Conservation (phyloP, 1,140 invertebrate species). For the Scaptomyza hsui region DNA sequence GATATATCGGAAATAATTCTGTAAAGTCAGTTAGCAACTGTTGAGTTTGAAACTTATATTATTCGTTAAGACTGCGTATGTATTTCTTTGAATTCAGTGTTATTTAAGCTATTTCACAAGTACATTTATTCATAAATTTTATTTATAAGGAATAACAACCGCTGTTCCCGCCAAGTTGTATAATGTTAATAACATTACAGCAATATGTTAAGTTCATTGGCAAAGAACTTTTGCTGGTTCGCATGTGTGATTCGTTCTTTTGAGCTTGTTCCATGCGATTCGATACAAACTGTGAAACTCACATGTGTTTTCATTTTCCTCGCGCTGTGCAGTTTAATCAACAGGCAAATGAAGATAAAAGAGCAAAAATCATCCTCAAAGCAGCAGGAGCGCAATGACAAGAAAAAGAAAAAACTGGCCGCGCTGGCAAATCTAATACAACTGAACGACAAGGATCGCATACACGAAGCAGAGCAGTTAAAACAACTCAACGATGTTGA, state of each 20-base stretch:
- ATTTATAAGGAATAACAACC: not conserved
- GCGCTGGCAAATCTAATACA: constrained; percentile 87
- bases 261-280: constrained; percentile 4
- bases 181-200: not conserved
- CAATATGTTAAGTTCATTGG: not conserved
- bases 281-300: constrained; percentile 12
- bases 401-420: constrained; percentile 87
- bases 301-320: constrained; percentile 43
- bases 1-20: not conserved
- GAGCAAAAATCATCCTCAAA: constrained; percentile 75
- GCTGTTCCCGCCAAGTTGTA: not conserved
- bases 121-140: too few species aligned
- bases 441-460: constrained; percentile 86
- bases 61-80: too few species aligned
- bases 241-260: not conserved
- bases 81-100: too few species aligned
- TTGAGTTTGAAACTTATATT: not conserved
- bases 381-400: constrained; percentile 86
- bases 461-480: constrained; percentile 54
- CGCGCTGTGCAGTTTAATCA: constrained; percentile 49
- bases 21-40: not conserved
- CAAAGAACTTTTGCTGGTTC: not conserved
- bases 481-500: constrained; percentile 23
- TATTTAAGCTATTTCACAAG: too few species aligned
- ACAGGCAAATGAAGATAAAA: constrained; percentile 64